Conservation (phyloP, 2,888 invertebrate genomes). For the Meghimatium bilineatum region DNA sequence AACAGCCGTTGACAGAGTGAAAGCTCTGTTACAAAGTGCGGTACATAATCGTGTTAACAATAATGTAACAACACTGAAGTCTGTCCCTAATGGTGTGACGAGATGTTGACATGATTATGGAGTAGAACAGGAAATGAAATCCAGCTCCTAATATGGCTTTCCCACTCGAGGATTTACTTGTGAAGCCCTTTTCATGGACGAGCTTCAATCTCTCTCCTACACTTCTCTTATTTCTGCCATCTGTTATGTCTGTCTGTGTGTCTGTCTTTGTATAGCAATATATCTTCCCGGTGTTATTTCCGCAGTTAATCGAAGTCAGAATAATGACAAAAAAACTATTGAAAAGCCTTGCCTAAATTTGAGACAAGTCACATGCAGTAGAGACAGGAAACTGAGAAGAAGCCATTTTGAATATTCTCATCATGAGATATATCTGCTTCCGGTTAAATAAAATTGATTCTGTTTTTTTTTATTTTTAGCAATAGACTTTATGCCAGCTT, state of each 20-base stretch:
- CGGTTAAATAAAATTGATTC: too few species aligned
- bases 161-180: not conserved
- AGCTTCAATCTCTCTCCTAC: not conserved
- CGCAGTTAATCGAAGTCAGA: not conserved
- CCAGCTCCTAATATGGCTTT: not conserved
- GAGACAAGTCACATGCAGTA: not conserved
- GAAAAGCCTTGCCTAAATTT: not conserved
- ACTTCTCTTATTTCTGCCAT: not conserved
- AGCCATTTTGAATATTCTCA: not conserved
- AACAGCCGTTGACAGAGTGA: not conserved
- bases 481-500: too few species aligned
- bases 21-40: not conserved
- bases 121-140: conserved; percentile 1
- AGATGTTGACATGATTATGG: not conserved
- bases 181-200: not conserved
- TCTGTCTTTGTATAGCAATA: not conserved
- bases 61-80: not conserved
- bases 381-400: conserved; percentile 16
- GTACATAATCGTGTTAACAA: not conserved
- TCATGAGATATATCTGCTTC: not conserved
- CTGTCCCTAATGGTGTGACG: not conserved
- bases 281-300: not conserved
- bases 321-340: not conserved
- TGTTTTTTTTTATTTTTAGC: too few species aligned
- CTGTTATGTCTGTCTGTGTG: not conserved